These are phyloP conservation scores for Danio choprae DNA, from an alignment of 2,797 vertebrate genomes.

Conservation along the genomic window DNA sequence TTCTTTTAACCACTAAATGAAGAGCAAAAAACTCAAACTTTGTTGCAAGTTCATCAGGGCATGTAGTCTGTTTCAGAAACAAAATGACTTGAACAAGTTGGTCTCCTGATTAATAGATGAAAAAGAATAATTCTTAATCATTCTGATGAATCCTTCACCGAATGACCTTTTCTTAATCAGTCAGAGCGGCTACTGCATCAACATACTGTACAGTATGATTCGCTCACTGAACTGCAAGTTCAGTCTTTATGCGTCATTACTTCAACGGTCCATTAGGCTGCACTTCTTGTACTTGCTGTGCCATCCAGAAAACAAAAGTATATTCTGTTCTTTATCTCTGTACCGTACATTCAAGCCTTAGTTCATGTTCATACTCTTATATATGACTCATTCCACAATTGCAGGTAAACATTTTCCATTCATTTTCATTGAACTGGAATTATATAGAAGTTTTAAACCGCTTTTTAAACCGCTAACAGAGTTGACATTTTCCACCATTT, in stretches of 20 bases:
- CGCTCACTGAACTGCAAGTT: slow-evolving; percentile 17
- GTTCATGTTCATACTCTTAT: neutral
- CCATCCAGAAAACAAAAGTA: neutral
- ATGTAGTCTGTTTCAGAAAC: neutral
- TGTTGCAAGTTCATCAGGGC: neutral
- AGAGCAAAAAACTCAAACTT: neutral
- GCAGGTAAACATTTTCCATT: too few species aligned
- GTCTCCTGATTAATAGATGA: neutral
- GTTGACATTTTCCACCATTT: too few species aligned
- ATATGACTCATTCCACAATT: neutral
- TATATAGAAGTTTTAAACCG: too few species aligned
- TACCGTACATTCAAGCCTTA: neutral
- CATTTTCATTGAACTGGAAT: too few species aligned
- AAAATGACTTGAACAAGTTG: neutral
- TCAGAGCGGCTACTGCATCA: neutral
- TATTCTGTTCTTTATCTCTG: neutral
- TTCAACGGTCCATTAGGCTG: slow-evolving; percentile 12
- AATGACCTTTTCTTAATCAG: neutral
- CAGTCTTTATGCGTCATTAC: slow-evolving; percentile 2
- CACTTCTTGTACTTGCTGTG: slow-evolving; percentile 1
- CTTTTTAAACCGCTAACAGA: too few species aligned
- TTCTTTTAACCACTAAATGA: neutral
- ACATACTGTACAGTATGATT: neutral
- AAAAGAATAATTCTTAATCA: neutral
- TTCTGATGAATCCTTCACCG: neutral